phyloP scores from a whole-genome alignment of 2,888 invertebrate species.

The Heteromyza rotundicornis region DNA sequence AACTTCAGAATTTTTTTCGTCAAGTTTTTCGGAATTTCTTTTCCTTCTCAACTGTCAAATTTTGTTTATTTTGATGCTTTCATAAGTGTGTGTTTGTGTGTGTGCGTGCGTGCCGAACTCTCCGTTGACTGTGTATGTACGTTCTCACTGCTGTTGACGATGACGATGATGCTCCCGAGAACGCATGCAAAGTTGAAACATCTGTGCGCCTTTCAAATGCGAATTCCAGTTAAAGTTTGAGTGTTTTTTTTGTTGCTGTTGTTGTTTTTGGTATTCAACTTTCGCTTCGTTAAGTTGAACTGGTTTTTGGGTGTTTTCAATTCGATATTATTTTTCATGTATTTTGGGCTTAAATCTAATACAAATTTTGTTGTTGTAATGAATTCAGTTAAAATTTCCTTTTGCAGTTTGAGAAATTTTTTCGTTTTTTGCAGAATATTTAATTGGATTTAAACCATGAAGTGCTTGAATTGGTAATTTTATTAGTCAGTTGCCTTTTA shows the following conservation, averaged over 20 bases:
- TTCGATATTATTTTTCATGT: not conserved
- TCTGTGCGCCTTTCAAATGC: not conserved
- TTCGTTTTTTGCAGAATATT: not conserved
- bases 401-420: not conserved
- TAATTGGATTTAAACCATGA: not conserved
- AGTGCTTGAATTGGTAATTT: too few relatives aligned
- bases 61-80: conserved; percentile 49
- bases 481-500: not conserved
- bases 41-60: conserved; percentile 49
- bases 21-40: too few relatives aligned
- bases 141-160: conserved; percentile 16
- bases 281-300: not conserved
- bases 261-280: not conserved
- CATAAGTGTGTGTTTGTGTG: conserved; percentile 24
- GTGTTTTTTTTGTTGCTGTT: too few relatives aligned
- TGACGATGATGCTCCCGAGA: not conserved
- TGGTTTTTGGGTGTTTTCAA: not conserved
- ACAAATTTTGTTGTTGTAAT: not conserved
- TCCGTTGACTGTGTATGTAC: conserved; percentile 30
- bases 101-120: conserved; percentile 2
- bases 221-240: too few relatives aligned
- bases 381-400: not conserved
- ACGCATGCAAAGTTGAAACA: not conserved
- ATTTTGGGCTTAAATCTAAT: not conserved
- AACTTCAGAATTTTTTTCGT: too few relatives aligned